These are phyloP conservation scores for Merops nubicus DNA, from an alignment of 2,113 vertebrate species.

Conservation along the genomic window DNA sequence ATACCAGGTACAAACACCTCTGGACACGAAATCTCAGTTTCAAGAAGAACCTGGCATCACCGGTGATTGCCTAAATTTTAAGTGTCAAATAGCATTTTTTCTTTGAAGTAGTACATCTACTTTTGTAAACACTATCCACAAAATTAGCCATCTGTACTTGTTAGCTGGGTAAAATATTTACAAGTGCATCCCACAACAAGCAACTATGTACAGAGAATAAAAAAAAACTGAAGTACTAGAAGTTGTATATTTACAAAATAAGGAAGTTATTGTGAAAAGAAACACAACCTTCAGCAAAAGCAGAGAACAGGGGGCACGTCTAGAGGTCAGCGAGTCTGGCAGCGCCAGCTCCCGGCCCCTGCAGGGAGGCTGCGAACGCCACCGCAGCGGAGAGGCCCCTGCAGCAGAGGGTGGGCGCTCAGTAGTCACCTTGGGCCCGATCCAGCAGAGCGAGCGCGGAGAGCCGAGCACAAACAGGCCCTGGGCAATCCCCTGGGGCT, in stretches of 20 bases:
- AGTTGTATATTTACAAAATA: conserved; percentile 71
- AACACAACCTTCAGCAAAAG: conserved; percentile 68
- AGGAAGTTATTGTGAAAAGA: conserved; percentile 54
- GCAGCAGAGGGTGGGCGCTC: conserved; percentile 39
- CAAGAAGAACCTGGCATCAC: conserved; percentile 72
- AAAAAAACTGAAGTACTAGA: conserved; percentile 58
- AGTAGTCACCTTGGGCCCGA: conserved; percentile 57
- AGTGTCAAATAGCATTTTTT: conserved; percentile 73
- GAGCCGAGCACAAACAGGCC: background rate
- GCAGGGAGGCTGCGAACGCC: conserved; percentile 26
- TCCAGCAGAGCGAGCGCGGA: background rate
- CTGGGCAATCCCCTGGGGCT: too few relatives aligned
- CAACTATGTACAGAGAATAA: conserved; percentile 79
- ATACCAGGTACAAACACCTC: conserved; percentile 66
- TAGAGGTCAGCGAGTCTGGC: conserved; percentile 70
- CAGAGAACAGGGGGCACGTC: conserved; percentile 27
- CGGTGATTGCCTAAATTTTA: conserved; percentile 66
- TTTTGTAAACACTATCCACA: conserved; percentile 83
- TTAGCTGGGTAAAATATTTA: conserved; percentile 79
- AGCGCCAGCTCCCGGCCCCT: conserved; percentile 54
- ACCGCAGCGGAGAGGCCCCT: conserved; percentile 29
- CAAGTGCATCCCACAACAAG: conserved; percentile 78
- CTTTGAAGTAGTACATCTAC: conserved; percentile 78
- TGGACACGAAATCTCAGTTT: conserved; percentile 61
- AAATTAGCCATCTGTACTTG: conserved; percentile 78